Conservation (phyloP, 2,888 invertebrate species). For the Galerucella calmariensis region DNA sequence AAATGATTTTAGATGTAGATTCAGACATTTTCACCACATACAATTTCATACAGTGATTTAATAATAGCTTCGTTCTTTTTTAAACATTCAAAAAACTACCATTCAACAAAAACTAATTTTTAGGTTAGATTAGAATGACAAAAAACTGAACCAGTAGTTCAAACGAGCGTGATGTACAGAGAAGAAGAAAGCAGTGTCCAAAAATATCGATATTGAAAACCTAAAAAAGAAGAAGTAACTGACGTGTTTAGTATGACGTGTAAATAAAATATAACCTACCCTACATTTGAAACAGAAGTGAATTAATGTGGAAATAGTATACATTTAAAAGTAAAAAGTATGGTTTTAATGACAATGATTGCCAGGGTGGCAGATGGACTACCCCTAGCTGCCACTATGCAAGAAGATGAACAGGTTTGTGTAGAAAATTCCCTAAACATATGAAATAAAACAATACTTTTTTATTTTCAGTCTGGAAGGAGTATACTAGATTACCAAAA, state of each 20-base stretch:
- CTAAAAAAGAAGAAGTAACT: constrained; percentile 14
- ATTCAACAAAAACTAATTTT: neutral
- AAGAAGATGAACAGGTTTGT: constrained; percentile 95
- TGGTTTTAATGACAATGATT: constrained; percentile 98
- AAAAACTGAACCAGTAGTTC: neutral
- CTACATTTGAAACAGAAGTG: neutral
- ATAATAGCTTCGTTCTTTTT: neutral
- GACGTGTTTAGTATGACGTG: constrained; percentile 38
- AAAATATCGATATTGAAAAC: neutral
- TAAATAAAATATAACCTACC: constrained; percentile 36
- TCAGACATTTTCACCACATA: constrained; percentile 29
- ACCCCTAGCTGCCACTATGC: constrained; percentile 95
- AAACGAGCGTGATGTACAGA: neutral
- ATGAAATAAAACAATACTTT: constrained; percentile 28
- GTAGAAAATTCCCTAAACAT: constrained; percentile 31
- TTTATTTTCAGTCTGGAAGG: constrained; percentile 82
- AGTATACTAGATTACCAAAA: constrained; percentile 97
- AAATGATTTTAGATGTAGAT: constrained; percentile 20
- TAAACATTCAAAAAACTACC: neutral
- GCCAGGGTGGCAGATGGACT: constrained; percentile 95
- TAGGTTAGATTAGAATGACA: neutral
- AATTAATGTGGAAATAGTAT: constrained; percentile 7
- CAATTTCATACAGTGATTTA: neutral
- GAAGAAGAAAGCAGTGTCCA: neutral
- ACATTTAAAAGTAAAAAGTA: constrained; percentile 60